Percentiles rank a stretch among this genome's conserved stretches.
These are phyloP conservation scores for Vollenhovia emeryi DNA, from an alignment of 1,140 invertebrate species.

Conservation along the genomic window DNA sequence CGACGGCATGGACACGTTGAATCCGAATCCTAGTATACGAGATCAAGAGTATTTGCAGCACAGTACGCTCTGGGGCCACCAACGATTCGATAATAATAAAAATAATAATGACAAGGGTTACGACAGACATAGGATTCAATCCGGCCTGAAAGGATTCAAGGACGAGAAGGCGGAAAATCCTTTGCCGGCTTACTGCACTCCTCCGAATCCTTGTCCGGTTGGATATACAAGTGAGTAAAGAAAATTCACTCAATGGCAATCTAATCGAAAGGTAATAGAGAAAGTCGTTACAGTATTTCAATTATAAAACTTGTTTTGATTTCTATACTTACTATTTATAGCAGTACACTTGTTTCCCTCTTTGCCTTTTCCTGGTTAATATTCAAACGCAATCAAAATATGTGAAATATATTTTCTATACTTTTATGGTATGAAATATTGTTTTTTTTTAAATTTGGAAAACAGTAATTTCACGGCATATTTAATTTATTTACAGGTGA, in stretches of 20 bases:
- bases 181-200: conserved; percentile 99
- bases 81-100: conserved; percentile 91
- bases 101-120: conserved; percentile 81
- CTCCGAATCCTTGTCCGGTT: conserved; percentile 98
- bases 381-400: background rate
- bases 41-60: conserved; percentile 97
- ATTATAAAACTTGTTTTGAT: background rate
- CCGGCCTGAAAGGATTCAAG: conserved; percentile 87
- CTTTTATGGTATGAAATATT: background rate
- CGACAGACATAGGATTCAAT: conserved; percentile 78
- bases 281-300: background rate
- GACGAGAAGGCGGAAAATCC: conserved; percentile 96
- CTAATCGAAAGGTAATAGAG: background rate
- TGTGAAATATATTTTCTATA: background rate
- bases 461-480: background rate
- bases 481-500: conserved; percentile 84
- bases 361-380: background rate
- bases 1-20: conserved; percentile 87
- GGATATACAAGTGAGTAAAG: conserved; percentile 89
- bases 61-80: conserved; percentile 94
- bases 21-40: conserved; percentile 90
- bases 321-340: background rate
- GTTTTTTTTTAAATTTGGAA: background rate
- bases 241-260: background rate
- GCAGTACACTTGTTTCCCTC: too few relatives aligned